Base-by-base conservation (phyloP, 1,140 invertebrate genomes). In the Caenorhabditis brenneri region DNA sequence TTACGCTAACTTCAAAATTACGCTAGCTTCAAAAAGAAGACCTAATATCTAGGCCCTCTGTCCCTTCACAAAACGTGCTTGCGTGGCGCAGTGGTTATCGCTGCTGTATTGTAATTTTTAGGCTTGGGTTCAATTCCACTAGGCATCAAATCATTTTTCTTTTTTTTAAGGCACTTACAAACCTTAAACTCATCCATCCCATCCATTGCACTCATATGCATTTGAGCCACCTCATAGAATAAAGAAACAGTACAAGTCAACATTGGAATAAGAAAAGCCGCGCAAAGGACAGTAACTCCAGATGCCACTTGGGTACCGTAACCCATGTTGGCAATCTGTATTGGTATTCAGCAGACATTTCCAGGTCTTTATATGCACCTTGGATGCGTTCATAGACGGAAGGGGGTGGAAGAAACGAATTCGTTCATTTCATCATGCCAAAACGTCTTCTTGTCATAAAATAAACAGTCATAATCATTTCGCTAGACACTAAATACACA, bases 121-220 rank as follows among this genome's bases (percentile, higher is more conserved):
- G n/a, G n/a, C n/a, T n/a, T n/a, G n/a, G n/a, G 0, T 46, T 2
- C 42, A 46, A 46, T 46, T 46, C 2, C 42, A 46, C 2, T 12
- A 46, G 16, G 16, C n/a, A n/a, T n/a, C n/a, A n/a, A n/a, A n/a
- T n/a, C n/a, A n/a, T n/a, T n/a, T n/a, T n/a, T n/a, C n/a, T n/a
- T n/a, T n/a, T n/a, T n/a, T n/a, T n/a, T n/a, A 27, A 9, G 27
- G 9, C 53, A 6, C 53, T 10, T 7, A 12, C 36, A 24, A 29
- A 74, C 65, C 65, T 74, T 74, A 12, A 74, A 74, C n/a, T 74
- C 65, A 15, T 74, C 65, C 36, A 74, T 74, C 24, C 65, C 65
- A 74, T 74, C 65, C 65, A 74, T 74, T 42, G 65, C 65, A 22
- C 12, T 42, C 65, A 74, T 74, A 24, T 74, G 65, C 65, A 74